phyloP scores from a whole-genome alignment of 2,113 vertebrate genomes.

The Cepphus grylle region DNA sequence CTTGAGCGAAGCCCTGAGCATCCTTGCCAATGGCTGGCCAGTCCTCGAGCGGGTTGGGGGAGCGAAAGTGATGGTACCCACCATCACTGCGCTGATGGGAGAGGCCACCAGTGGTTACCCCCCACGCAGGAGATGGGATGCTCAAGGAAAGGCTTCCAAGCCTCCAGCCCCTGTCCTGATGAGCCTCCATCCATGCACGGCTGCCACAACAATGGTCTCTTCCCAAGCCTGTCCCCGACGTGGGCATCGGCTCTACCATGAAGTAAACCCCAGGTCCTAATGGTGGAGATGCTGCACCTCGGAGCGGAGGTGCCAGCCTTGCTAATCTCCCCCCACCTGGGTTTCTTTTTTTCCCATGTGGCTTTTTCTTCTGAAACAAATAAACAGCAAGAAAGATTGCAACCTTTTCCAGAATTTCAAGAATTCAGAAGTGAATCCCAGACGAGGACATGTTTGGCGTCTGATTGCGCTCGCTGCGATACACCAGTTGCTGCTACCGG shows the following conservation, averaged over 20 bases:
- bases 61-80: accelerated
- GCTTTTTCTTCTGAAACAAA: neutral
- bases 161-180: neutral
- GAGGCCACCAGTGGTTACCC: neutral
- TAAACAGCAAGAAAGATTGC: neutral
- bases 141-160: neutral
- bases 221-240: accelerated
- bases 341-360: no score
- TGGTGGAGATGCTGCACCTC: neutral
- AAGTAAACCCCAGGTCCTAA: neutral
- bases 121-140: neutral
- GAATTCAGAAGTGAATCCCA: neutral
- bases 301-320: neutral
- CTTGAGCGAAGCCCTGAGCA: neutral
- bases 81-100: neutral
- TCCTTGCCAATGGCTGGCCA: neutral
- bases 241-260: accelerated
- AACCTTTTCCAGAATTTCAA: neutral
- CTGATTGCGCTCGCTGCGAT: accelerated
- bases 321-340: neutral
- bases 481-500: neutral
- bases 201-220: neutral
- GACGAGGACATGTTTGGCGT: neutral
- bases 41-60: neutral
- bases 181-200: neutral